A percentile compares a stretch with the other conserved stretches of the same genome.
Conservation (phyloP, 2,797 vertebrate species). For the Threskiornis aethiopicus region DNA sequence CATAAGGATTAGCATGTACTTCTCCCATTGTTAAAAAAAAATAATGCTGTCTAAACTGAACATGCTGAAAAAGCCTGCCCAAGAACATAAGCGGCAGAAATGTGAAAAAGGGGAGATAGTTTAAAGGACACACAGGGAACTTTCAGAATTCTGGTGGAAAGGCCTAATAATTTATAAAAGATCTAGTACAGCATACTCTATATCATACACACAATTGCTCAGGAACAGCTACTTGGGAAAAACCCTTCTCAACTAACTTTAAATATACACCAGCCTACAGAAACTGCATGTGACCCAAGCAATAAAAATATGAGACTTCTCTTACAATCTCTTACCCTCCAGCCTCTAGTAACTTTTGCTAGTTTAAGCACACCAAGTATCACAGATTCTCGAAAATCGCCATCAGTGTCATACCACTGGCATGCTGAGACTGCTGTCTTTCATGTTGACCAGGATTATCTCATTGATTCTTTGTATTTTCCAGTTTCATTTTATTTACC, state of each 20-base stretch:
- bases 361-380: not conserved
- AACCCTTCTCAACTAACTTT: not conserved
- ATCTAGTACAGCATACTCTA: not conserved
- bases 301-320: not conserved
- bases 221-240: not conserved
- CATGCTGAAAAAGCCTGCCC: not conserved
- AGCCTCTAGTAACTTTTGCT: not conserved
- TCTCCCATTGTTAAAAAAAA: not conserved
- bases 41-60: not conserved
- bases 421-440: not conserved
- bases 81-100: not conserved
- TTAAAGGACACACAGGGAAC: not conserved
- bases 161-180: not conserved
- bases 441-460: accelerated
- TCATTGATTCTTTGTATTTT: not conserved
- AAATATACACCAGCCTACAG: not conserved
- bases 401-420: not conserved
- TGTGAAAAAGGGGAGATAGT: not conserved
- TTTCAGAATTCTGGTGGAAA: not conserved
- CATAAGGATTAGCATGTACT: not conserved
- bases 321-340: not conserved
- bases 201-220: not conserved
- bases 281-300: not conserved
- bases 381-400: not conserved
- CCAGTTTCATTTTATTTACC: not conserved